Evolutionary conservation across 53 echinoderm and acorn worm species (phyloP), one percentile per base, ranked within the genome.

Genomic region (Holothuria scabra): DNA sequence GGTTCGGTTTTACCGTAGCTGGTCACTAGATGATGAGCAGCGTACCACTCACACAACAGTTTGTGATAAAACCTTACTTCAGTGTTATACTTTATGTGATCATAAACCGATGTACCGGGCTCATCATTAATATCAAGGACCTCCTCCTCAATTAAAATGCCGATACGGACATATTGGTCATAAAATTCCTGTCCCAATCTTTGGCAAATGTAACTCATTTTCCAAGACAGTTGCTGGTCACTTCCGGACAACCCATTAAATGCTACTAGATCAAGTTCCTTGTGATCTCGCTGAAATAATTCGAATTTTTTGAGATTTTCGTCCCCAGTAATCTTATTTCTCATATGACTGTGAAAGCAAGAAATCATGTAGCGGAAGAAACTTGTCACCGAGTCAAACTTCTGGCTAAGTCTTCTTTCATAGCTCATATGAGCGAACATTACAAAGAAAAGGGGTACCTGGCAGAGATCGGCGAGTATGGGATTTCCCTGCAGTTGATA

Each of bases 61-160:
- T 71, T 71, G 71, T 71, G 71, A 44, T 41, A 71, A 71, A 71
- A 71, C 20, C 71, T 38, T 20, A 71, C 71, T 44, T 71, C 71
- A 8, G 4, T 44, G 23, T 44, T 71, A 37, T 71, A 71, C 20
- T 44, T n/a, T 22, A 68, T 33, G 48, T 71, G 71, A 21, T 21
- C 22, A 23, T 23, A 0, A 1, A 23, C 21, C 14, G 23, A 12
- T 44, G 30, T 33, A 8, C 52, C 52, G 1, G 52, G 52, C 18
- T 52, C 52, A 38, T 71, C 46, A 19, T 12, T 26, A 11, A 71
- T 44, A 3, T 44, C 48, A 1, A 71, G 71, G 22, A 71, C 48
- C 48, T 71, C 71, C 23, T 71, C 71, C 48, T 71, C 71, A 21
- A 71, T 48, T 21, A 71, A 44, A 4, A 71, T 71, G 7, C 71